Evolutionary conservation across 1,140 invertebrate species (phyloP).

Genomic region (Hyposmocoma kahamanoa): DNA sequence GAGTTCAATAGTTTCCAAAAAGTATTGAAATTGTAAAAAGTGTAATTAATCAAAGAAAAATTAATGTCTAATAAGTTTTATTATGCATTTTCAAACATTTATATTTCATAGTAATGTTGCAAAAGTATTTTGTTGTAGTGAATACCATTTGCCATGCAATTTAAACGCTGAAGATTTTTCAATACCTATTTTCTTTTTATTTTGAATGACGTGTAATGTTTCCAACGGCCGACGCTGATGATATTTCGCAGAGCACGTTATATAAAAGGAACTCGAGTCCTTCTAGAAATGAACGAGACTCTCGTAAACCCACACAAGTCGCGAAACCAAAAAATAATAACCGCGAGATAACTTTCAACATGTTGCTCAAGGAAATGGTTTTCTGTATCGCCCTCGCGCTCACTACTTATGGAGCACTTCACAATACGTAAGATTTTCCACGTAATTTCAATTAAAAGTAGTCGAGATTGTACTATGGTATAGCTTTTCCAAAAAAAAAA

Average conservation of each 20-base stretch:
- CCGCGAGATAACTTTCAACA: conserved; percentile 59
- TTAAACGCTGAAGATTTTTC: conserved; percentile 11
- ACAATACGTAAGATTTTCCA: conserved; percentile 75
- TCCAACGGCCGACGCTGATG: conserved; percentile 62
- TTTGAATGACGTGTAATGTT: conserved; percentile 72
- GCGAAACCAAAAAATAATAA: conserved; percentile 46
- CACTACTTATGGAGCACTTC: conserved; percentile 75
- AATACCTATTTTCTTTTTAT: conserved; percentile 14
- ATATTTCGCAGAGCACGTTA: conserved; percentile 62
- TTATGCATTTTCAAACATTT: conserved; percentile 24
- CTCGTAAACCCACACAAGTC: conserved; percentile 37
- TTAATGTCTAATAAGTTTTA: conserved; percentile 17
- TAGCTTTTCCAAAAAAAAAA: too few relatives aligned
- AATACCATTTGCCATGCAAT: conserved; percentile 30
- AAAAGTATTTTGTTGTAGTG: conserved; percentile 3
- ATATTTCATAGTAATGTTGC: conserved; percentile 6
- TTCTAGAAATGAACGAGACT: conserved; percentile 54
- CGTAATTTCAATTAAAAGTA: conserved; percentile 4
- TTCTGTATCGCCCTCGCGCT: conserved; percentile 72
- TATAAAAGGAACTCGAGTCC: conserved; percentile 35
- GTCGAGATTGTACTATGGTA: not conserved
- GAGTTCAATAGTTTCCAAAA: too few relatives aligned
- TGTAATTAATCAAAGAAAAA: too few relatives aligned
- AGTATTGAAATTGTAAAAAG: not conserved
- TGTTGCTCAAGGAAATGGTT: conserved; percentile 63